These are phyloP conservation scores for Drosophila mercatorum DNA, from an alignment of 2,888 invertebrate species.

Conservation along the genomic window DNA sequence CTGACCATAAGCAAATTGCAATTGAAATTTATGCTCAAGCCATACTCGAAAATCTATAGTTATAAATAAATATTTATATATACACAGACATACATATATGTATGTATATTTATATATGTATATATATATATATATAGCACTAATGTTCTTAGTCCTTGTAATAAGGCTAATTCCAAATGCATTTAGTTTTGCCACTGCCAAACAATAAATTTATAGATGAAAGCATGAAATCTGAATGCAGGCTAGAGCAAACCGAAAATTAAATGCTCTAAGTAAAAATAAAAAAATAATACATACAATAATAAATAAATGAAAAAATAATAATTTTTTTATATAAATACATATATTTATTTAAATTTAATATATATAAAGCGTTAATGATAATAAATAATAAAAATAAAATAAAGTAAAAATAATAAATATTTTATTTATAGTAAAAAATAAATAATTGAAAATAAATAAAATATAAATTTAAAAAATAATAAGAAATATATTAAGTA, in stretches of 20 bases:
- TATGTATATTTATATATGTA: not conserved
- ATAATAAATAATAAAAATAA: not conserved
- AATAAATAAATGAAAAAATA: not conserved
- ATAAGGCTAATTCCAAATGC: constrained; percentile 58
- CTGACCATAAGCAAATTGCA: constrained; percentile 55
- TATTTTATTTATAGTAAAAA: not conserved
- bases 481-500: not conserved
- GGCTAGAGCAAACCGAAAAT: not conserved
- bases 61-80: constrained; percentile 18
- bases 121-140: constrained; percentile 10
- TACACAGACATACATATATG: constrained; percentile 13
- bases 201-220: constrained; percentile 28
- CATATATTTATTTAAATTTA: not conserved
- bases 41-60: constrained; percentile 20
- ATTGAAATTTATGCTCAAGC: constrained; percentile 57
- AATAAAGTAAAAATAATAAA: not conserved
- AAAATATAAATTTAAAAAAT: not conserved
- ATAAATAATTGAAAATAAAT: not conserved
- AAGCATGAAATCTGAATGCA: not conserved
- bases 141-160: constrained; percentile 47
- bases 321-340: not conserved
- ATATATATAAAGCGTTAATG: not conserved
- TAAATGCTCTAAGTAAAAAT: constrained; percentile 9
- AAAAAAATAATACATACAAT: not conserved
- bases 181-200: constrained; percentile 29